Conservation (phyloP, 1,140 invertebrate genomes). For the Drosophila punjabiensis region DNA sequence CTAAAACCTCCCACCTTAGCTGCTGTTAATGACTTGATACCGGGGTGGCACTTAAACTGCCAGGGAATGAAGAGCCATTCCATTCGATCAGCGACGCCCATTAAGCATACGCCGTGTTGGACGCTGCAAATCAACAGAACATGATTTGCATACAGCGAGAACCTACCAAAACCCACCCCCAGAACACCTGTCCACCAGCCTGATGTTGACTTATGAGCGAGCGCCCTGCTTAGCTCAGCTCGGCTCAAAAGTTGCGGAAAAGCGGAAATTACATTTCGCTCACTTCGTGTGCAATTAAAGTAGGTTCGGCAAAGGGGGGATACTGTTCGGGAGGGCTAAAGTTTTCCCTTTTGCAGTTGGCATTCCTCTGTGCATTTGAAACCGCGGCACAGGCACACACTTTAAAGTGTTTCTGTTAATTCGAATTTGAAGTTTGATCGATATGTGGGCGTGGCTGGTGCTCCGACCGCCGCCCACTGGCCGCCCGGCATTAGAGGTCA, state of each 20-base stretch:
- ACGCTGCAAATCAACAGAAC: conserved; percentile 40
- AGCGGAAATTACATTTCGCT: conserved; percentile 79
- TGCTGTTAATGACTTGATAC: conserved; percentile 46
- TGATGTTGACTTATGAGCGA: conserved; percentile 70
- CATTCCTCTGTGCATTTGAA: conserved; percentile 40
- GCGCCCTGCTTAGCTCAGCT: conserved; percentile 2
- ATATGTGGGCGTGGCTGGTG: conserved; percentile 61
- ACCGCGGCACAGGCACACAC: conserved; percentile 57
- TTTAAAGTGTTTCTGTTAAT: conserved; percentile 75
- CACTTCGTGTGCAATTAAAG: conserved; percentile 73
- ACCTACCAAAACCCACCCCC: conserved; percentile 7
- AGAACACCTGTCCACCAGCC: conserved; percentile 13
- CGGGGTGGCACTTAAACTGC: conserved; percentile 63
- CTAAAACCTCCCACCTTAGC: conserved; percentile 7
- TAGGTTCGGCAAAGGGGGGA: neutral
- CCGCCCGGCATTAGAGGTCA: conserved; percentile 67
- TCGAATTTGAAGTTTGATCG: conserved; percentile 85
- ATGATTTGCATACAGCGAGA: conserved; percentile 39
- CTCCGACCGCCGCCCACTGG: conserved; percentile 48
- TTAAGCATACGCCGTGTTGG: conserved; percentile 70
- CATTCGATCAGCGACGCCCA: conserved; percentile 54
- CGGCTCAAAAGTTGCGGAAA: conserved; percentile 41
- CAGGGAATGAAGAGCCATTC: conserved; percentile 42
- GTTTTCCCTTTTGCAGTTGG: conserved; percentile 49
- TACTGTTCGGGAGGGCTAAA: conserved; percentile 21